Percentiles rank a stretch among this genome's conserved stretches.
phyloP scores from a whole-genome alignment of 2,797 vertebrate species.

The Chlorospingus semifuscus region DNA sequence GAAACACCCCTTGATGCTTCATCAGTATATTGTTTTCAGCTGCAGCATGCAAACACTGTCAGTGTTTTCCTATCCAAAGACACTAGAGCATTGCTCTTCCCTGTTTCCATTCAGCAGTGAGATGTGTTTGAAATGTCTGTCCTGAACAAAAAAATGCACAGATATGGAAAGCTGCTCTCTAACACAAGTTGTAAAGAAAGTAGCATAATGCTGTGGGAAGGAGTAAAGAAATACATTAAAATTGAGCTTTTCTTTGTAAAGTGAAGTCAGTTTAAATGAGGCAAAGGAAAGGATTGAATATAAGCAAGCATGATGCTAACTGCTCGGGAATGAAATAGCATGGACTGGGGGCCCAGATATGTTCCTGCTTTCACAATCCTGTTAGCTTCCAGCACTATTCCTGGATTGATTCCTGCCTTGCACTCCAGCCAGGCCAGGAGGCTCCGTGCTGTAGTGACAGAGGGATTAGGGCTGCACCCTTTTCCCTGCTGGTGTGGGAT shows the following conservation, averaged over 20 bases:
- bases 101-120: neutral
- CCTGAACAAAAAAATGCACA: neutral
- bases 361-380: neutral
- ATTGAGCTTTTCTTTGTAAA: neutral
- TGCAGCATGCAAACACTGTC: neutral
- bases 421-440: neutral
- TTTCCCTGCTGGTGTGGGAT: neutral
- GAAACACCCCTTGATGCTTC: neutral
- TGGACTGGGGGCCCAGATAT: neutral
- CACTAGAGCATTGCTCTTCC: neutral
- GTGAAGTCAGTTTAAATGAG: neutral
- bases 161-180: neutral
- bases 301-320: neutral
- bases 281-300: neutral
- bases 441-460: fast-evolving
- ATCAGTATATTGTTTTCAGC: neutral
- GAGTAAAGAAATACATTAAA: neutral
- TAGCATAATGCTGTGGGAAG: neutral
- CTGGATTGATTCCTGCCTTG: neutral
- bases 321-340: neutral
- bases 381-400: neutral
- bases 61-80: neutral
- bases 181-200: neutral
- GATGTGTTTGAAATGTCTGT: neutral
- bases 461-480: neutral